Evolutionary conservation across 2,113 vertebrate genomes (phyloP).

Genomic region (Rhegmatorhina hoffmannsi): DNA sequence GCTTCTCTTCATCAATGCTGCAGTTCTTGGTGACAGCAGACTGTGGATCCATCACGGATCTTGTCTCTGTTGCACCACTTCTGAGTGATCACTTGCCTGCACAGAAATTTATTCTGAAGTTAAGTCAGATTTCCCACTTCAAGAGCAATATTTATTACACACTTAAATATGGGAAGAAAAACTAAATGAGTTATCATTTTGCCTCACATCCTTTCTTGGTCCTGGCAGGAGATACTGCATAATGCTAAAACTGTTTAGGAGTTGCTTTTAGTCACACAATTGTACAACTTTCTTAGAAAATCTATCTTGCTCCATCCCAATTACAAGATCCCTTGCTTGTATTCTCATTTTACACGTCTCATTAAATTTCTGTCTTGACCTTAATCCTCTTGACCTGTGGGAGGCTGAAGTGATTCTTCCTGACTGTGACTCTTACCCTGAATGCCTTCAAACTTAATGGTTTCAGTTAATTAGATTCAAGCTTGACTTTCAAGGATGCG

Average conservation of each 20-base stretch:
- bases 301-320: background rate
- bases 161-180: background rate
- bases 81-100: accelerated
- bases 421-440: background rate
- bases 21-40: background rate
- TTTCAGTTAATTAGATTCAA: background rate
- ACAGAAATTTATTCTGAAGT: background rate
- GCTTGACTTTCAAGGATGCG: background rate
- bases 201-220: background rate
- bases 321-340: background rate
- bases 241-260: background rate
- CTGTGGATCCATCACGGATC: accelerated
- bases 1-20: background rate
- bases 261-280: background rate
- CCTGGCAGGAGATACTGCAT: background rate
- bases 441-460: background rate
- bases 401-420: background rate
- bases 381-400: background rate
- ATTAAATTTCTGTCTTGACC: background rate
- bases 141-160: background rate
- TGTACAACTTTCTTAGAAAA: background rate
- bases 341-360: background rate
- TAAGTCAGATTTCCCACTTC: background rate
- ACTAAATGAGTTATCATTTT: background rate
- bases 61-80: background rate